Percentiles rank a stretch among this genome's conserved stretches.
Conservation (phyloP, 1,140 invertebrate species). For the Drosophila ironensis region DNA sequence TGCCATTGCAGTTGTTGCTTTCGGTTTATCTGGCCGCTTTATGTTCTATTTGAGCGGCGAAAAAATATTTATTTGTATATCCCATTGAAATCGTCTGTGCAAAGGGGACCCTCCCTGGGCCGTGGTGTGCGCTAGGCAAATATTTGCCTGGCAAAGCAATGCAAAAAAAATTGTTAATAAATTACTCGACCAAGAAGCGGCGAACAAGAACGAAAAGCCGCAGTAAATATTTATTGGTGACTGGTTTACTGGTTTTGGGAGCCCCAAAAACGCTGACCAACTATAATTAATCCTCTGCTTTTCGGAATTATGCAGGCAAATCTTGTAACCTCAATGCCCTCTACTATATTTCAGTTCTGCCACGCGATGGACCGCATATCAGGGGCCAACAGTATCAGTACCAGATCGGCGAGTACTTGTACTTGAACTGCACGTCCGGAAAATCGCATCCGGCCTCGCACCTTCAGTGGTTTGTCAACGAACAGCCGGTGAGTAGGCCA, state of each 20-base stretch:
- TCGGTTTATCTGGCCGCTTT: slow-evolving; percentile 44
- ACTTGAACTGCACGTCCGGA: slow-evolving; percentile 92
- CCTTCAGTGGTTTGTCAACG: slow-evolving; percentile 92
- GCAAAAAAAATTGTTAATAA: slow-evolving; percentile 51
- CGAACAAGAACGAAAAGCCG: slow-evolving; percentile 23
- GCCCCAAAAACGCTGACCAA: neutral
- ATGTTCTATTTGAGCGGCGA: slow-evolving; percentile 38
- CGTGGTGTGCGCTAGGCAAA: slow-evolving; percentile 20
- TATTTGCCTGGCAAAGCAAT: slow-evolving; percentile 33
- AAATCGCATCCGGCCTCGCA: slow-evolving; percentile 90
- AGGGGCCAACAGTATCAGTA: slow-evolving; percentile 90
- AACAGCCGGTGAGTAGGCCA: slow-evolving; percentile 86
- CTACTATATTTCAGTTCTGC: slow-evolving; percentile 86
- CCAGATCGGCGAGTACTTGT: slow-evolving; percentile 90
- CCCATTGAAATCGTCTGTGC: slow-evolving; percentile 31
- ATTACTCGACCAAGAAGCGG: slow-evolving; percentile 43
- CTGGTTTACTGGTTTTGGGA: slow-evolving; percentile 13
- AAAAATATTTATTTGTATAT: slow-evolving; percentile 49
- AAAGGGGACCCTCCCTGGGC: neutral
- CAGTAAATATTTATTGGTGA: slow-evolving; percentile 45
- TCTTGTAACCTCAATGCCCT: too few species aligned
- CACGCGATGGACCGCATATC: slow-evolving; percentile 90
- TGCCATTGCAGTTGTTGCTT: slow-evolving; percentile 24
- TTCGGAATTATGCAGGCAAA: neutral
- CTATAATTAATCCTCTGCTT: neutral